Percentiles rank a stretch among this genome's conserved stretches.
These are phyloP conservation scores for Ceriagrion tenellum DNA, from an alignment of 2,888 invertebrate species.

Conservation along the genomic window DNA sequence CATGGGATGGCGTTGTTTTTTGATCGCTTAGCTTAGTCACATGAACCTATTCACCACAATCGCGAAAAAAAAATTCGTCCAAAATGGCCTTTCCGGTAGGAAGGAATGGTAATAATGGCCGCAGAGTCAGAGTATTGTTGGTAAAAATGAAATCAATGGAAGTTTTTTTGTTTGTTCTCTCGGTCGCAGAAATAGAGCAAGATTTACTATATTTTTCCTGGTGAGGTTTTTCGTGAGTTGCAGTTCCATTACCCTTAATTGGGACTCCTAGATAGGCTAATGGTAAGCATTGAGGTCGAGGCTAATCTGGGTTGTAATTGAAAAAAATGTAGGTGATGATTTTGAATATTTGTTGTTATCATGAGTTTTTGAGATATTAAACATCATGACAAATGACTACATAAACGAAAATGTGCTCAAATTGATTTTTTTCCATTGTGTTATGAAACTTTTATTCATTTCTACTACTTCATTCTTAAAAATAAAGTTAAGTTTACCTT, in stretches of 20 bases:
- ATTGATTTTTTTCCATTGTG: too few species aligned
- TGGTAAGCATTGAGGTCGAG: not conserved
- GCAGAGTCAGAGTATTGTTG: not conserved
- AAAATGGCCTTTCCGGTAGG: not conserved
- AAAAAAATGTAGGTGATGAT: too few species aligned
- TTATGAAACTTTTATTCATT: too few species aligned
- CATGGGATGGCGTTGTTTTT: not conserved
- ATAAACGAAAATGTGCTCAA: too few species aligned
- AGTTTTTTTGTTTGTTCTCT: too few species aligned
- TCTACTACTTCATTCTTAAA: too few species aligned
- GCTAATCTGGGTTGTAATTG: too few species aligned
- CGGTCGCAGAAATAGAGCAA: not conserved
- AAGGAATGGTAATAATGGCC: not conserved
- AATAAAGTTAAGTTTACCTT: too few species aligned
- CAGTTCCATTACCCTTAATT: not conserved
- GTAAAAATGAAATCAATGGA: not conserved
- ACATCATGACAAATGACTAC: too few species aligned
- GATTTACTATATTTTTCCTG: not conserved
- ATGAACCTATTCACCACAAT: not conserved
- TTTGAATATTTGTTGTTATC: too few species aligned
- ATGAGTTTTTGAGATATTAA: too few species aligned
- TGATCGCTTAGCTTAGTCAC: not conserved
- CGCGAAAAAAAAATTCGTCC: not conserved
- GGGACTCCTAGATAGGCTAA: not conserved
- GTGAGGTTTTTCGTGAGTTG: not conserved